Base-by-base conservation (phyloP, 2,113 vertebrate species). In the Asarcornis scutulata region DNA sequence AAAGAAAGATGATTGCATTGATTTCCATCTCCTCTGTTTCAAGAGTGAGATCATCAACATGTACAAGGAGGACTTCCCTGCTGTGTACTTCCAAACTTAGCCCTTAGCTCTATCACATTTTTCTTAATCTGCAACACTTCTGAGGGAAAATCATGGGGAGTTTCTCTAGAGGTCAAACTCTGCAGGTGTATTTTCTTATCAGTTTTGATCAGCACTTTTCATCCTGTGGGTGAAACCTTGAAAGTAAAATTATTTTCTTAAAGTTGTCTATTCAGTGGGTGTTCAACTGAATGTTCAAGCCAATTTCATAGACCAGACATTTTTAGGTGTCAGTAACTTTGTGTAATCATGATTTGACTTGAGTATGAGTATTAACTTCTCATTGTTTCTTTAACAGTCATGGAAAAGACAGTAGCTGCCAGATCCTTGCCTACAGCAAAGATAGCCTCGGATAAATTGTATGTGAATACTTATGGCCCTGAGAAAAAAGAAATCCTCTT, bases 21-120 rank as follows among this genome's bases (percentile, higher is more conserved):
- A 93, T 96, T 97, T 95, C 25, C 53, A 59, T 83, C 88, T 83
- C 40, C 75, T 88, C 64, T 89, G 17, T 81, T 94, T 96, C 63
- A 80, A 93, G 82, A 46, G 26, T 59, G 78, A 95, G 78, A 89
- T 89, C 55, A 96, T 94, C 85, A 91, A 83, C 75, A 86, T 1
- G 7, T 93, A 79, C 64, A 72, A 53, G 67, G 44, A 26, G 2
- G 82, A 67, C 63, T 91, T 89, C 55, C 95, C 94, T 80, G 82
- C 94, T 86, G 91, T 83, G 85, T 89, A 79, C 82, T 93, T 91
- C 72, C 91, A 85, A 86, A 87, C 50, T 73, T 77, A 95, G 63
- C 53, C 71, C 31, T 77, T 71, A 55, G 44, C 32, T 88, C 76
- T 74, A n/a, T 80, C 67, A 69, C 31, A 53, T 91, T 89, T 90